These are phyloP conservation scores for Dreissena polymorpha DNA, from an alignment of 1,140 invertebrate species.

Conservation along the genomic window DNA sequence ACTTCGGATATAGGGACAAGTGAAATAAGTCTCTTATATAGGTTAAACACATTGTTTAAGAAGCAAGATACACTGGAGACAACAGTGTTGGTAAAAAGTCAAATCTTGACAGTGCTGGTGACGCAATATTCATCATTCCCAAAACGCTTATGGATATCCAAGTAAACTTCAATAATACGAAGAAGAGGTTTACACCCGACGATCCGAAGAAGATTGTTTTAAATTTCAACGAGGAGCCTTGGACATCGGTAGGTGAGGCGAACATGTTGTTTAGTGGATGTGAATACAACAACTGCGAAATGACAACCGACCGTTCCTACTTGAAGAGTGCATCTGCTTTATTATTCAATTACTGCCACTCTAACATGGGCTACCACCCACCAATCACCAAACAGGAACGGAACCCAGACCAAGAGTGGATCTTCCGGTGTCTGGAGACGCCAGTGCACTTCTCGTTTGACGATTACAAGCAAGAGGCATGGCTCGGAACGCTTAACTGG, in stretches of 20 bases:
- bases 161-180: neutral
- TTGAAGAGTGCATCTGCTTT: neutral
- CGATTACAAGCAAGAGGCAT: neutral
- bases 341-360: neutral
- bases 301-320: neutral
- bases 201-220: neutral
- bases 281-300: constrained; percentile 11
- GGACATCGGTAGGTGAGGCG: neutral
- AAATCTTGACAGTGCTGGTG: no score
- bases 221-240: neutral
- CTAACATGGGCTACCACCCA: neutral
- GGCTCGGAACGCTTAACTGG: constrained; percentile 21
- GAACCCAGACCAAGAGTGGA: constrained; percentile 21
- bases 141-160: neutral
- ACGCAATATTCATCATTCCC: no score
- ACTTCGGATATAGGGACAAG: no score
- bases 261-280: neutral
- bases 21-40: no score
- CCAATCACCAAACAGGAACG: neutral
- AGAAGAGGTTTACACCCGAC: neutral
- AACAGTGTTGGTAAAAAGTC: no score
- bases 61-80: no score
- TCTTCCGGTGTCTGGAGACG: neutral
- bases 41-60: no score
- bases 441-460: neutral